These are phyloP conservation scores for Pipistrellus pipistrellus DNA, from an alignment of 2,797 vertebrate genomes.

Conservation along the genomic window DNA sequence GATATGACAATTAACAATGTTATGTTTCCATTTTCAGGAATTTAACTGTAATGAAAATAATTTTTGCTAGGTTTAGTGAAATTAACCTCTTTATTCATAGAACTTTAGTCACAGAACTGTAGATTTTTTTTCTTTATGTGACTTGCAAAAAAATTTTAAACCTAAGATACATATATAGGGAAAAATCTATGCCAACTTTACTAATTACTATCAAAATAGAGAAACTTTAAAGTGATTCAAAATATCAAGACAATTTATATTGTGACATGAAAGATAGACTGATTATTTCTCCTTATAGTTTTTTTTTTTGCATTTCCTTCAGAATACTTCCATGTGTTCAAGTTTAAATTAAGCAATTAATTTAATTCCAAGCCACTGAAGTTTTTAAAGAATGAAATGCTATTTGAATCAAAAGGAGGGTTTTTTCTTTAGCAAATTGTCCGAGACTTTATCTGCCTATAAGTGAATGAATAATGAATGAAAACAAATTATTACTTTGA, in stretches of 20 bases:
- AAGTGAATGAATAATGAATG: slow-evolving; percentile 40
- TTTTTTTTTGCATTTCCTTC: slow-evolving; percentile 49
- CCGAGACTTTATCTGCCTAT: slow-evolving; percentile 47
- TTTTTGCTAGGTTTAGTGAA: slow-evolving; percentile 63
- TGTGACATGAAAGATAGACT: slow-evolving; percentile 55
- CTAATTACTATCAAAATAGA: slow-evolving; percentile 55
- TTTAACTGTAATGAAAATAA: slow-evolving; percentile 60
- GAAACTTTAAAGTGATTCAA: slow-evolving; percentile 65
- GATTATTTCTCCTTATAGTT: slow-evolving; percentile 63
- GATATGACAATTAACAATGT: slow-evolving; percentile 29
- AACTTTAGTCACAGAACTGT: slow-evolving; percentile 63
- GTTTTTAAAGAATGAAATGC: slow-evolving; percentile 64
- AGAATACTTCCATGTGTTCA: slow-evolving; percentile 47
- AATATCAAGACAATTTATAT: slow-evolving; percentile 59
- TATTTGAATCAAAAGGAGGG: slow-evolving; percentile 54
- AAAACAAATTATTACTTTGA: slow-evolving; percentile 54
- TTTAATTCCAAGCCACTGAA: slow-evolving; percentile 54
- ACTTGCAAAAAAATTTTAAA: slow-evolving; percentile 60
- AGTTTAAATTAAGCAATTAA: slow-evolving; percentile 54
- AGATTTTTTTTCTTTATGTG: not conserved
- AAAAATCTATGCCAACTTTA: slow-evolving; percentile 52
- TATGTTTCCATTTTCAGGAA: slow-evolving; percentile 57
- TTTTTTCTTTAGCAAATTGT: slow-evolving; percentile 59
- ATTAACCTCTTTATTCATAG: slow-evolving; percentile 68
- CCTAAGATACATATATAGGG: slow-evolving; percentile 5